Evolutionary conservation across 2,888 invertebrate species (phyloP).

Genomic region (Nephrotoma flavescens): DNA sequence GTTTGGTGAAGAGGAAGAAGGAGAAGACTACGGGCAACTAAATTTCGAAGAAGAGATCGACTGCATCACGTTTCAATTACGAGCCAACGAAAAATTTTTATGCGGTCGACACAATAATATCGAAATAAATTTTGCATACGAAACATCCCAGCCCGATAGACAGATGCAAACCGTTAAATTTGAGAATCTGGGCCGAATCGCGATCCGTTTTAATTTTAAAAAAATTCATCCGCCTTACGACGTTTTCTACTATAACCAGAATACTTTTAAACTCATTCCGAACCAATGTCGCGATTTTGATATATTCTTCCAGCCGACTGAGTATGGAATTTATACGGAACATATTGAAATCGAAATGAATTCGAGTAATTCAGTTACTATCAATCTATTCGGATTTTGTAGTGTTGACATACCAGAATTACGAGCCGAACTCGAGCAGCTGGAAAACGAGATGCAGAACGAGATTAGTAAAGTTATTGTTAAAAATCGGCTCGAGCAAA

Average conservation of each 20-base stretch:
- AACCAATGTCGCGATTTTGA: neutral
- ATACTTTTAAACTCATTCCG: neutral
- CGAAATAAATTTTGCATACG: neutral
- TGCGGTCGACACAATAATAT: neutral
- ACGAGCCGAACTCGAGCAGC: neutral
- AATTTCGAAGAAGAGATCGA: neutral
- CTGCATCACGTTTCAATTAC: neutral
- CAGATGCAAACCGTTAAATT: neutral
- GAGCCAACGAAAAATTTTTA: neutral
- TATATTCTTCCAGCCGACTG: neutral
- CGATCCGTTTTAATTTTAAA: neutral
- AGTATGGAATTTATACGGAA: neutral
- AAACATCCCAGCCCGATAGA: neutral
- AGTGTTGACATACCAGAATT: neutral
- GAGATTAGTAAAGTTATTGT: neutral
- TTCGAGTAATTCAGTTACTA: neutral
- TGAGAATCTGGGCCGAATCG: neutral
- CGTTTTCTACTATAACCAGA: neutral
- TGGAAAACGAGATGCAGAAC: neutral
- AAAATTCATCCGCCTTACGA: neutral
- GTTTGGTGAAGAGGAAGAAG: neutral
- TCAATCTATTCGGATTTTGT: neutral
- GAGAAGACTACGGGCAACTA: neutral
- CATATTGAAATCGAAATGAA: neutral
- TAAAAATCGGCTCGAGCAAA: neutral